phyloP scores from a whole-genome alignment of 2,113 vertebrate genomes.

The Xiphorhynchus elegans region DNA sequence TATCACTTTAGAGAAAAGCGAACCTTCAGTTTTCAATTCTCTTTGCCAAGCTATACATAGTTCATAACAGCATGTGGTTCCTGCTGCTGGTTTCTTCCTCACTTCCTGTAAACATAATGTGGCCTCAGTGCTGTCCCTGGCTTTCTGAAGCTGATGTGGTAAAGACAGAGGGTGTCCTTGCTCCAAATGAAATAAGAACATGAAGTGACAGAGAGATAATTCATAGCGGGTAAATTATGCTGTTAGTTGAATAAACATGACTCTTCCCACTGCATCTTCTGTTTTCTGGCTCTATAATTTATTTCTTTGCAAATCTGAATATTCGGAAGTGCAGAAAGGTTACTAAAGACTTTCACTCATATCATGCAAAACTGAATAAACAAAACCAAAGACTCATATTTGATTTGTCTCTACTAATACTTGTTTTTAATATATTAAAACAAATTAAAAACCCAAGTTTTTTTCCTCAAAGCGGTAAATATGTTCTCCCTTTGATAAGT shows the following conservation, averaged over 20 bases:
- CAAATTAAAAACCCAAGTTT: background rate
- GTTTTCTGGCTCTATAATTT: background rate
- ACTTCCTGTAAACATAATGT: background rate
- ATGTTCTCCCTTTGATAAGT: background rate
- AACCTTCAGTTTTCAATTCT: background rate
- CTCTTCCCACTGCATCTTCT: background rate
- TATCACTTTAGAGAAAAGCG: background rate
- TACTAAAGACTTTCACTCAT: background rate
- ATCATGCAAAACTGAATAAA: background rate
- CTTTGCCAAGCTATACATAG: background rate
- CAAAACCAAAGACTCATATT: background rate
- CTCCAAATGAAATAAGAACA: background rate
- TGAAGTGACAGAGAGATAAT: background rate
- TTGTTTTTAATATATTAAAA: background rate
- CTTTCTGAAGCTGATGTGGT: background rate
- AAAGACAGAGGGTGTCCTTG: background rate
- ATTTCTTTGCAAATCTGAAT: background rate
- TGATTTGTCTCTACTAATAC: background rate
- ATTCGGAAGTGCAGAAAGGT: background rate
- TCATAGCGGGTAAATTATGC: background rate
- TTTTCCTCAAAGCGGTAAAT: background rate
- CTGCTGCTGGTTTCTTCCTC: background rate
- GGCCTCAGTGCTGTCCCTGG: background rate
- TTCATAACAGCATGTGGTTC: background rate
- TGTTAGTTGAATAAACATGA: background rate